Evolutionary conservation across 2,113 vertebrate genomes (phyloP), one percentile per base, ranked within the genome.

Genomic region (Actenoides lindsayi): DNA sequence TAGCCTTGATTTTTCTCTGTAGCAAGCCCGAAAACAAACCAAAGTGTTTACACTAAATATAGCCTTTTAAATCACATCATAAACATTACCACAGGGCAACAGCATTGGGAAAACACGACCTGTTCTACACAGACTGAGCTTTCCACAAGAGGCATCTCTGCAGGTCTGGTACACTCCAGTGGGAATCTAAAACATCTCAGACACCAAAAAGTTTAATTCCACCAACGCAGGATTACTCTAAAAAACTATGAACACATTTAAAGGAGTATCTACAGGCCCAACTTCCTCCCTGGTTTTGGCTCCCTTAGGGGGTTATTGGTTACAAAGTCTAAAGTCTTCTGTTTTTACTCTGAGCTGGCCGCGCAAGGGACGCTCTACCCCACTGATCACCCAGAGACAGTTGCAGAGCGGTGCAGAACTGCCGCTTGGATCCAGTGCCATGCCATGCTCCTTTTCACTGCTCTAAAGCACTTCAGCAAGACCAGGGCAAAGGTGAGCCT

Each of bases 21-120:
- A 93, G 67, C 44, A 90, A 96, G 67, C 46, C 71, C 85, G 67
- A 95, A 96, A 94, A 73, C 51, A 89, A 93, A 87, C 44, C 77
- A 16, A 96, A 87, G 25, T 69, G 84, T 95, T 96, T 94, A 96
- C 67, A 87, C 63, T 87, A 91, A 89, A 97, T 76, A 93, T 54
- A 92, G 89, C 41, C 57, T 95, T 85, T 92, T 82, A 94, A 89
- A 92, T 93, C 81, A 76, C 77, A 85, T 87, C 65, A 91, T 63
- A 91, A 95, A 90, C 77, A 90, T 84, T 76, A 93, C 80, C 62
- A 76, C 16, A 78, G 90, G 88, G 90, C 83, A 96, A 68, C 0
- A 81, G 60, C 12, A 0, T 18, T 89, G 82, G 83, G 77, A 89
- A 95, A 96, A 92, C 93, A 92, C 54, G 74, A 93, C 86, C 91